Percentiles rank a stretch among this genome's conserved stretches.
Conservation (phyloP, 2,797 vertebrate species). For the Notoglanidium macrostoma region DNA sequence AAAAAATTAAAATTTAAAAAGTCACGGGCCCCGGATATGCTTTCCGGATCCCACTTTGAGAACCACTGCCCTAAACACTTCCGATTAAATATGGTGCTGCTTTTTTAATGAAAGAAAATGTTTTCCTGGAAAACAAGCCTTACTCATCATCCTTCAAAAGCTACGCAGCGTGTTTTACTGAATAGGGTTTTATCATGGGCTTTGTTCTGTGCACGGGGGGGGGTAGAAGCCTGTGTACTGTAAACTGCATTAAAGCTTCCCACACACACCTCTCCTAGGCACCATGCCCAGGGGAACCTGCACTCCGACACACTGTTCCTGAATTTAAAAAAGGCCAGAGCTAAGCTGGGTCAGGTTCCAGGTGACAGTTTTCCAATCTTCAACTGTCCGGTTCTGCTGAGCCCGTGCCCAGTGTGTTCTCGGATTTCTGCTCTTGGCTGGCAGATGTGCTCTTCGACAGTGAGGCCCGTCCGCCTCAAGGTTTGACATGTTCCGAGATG, state of each 20-base stretch:
- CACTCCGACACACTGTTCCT: conserved; percentile 25
- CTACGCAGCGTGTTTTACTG: conserved; percentile 31
- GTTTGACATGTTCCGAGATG: background rate
- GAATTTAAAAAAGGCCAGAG: conserved; percentile 13
- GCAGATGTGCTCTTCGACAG: background rate
- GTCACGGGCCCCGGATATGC: too few relatives aligned
- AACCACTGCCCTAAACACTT: background rate
- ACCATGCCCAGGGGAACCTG: conserved; percentile 19
- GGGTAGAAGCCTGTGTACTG: conserved; percentile 29
- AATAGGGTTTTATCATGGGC: conserved; percentile 30
- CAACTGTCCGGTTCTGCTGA: background rate
- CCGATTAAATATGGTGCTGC: background rate
- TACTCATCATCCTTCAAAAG: conserved; percentile 24
- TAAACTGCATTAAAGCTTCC: conserved; percentile 40
- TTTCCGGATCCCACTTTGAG: too few relatives aligned
- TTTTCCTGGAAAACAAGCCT: conserved; percentile 6
- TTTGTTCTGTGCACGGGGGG: background rate
- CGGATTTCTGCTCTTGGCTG: background rate
- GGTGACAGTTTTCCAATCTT: background rate
- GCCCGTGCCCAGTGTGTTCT: too few relatives aligned
- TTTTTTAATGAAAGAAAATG: conserved; percentile 29
- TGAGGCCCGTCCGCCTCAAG: too few relatives aligned
- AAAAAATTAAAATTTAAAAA: too few relatives aligned
- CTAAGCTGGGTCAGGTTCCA: conserved; percentile 15
- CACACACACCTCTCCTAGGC: conserved; percentile 6